Evolutionary conservation across 2,113 vertebrate species (phyloP).

Genomic region (Lepisosteus osseus): DNA sequence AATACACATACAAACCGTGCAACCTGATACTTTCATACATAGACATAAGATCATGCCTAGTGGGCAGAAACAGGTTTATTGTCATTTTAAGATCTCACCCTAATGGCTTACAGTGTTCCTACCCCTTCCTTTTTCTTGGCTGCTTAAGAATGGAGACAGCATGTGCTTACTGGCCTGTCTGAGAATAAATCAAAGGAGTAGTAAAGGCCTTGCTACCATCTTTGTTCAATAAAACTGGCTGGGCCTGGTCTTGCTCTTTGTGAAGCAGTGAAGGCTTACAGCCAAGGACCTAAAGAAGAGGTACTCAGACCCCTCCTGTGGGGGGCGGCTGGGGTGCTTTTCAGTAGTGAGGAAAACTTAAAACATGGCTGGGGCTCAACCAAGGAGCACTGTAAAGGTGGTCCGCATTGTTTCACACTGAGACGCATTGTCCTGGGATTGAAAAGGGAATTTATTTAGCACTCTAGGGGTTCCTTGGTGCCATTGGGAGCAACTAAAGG

Average conservation of each 20-base stretch:
- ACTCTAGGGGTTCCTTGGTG: constrained; percentile 16
- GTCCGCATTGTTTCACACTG: constrained; percentile 13
- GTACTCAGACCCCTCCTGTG: constrained; percentile 15
- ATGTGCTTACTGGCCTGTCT: constrained; percentile 7
- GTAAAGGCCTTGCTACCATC: constrained; percentile 14
- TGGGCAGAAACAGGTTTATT: not conserved
- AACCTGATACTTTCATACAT: too few relatives aligned
- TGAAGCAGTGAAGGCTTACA: constrained; percentile 3
- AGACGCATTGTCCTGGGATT: constrained; percentile 18
- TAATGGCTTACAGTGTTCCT: not conserved
- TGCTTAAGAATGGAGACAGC: constrained; percentile 2
- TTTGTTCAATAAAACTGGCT: constrained; percentile 16
- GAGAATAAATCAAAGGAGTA: constrained; percentile 16
- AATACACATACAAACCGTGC: too few relatives aligned
- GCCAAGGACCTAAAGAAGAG: constrained; percentile 22
- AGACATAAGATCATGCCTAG: not conserved
- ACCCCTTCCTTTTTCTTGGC: not conserved
- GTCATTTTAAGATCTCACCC: not conserved
- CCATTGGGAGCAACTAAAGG: constrained; percentile 12
- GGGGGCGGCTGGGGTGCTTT: constrained; percentile 14
- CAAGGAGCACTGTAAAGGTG: constrained; percentile 23
- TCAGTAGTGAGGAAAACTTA: constrained; percentile 22
- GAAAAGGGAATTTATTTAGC: constrained; percentile 29
- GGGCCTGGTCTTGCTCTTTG: constrained; percentile 2
- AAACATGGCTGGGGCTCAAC: constrained; percentile 30